These are phyloP conservation scores for Fistularia commersonii DNA, from an alignment of 2,797 vertebrate species.

Conservation along the genomic window DNA sequence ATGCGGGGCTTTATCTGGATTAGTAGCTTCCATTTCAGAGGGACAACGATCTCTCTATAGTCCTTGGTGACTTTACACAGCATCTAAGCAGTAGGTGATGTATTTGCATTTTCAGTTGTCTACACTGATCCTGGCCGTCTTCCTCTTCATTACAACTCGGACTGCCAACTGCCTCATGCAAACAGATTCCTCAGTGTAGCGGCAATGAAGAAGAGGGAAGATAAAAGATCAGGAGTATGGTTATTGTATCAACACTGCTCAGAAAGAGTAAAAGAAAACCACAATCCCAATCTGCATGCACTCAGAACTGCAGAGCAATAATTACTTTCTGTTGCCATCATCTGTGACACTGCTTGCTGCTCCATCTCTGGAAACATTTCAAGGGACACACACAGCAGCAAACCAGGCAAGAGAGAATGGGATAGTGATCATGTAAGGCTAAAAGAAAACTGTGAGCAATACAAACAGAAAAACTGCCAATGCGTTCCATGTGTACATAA, in stretches of 20 bases:
- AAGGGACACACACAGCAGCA: constrained; percentile 80
- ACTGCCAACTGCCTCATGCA: constrained; percentile 2
- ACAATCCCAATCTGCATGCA: constrained; percentile 87
- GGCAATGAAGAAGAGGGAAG: constrained; percentile 32
- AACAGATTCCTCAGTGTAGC: constrained; percentile 6
- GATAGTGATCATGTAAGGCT: constrained; percentile 43
- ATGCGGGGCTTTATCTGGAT: constrained; percentile 58
- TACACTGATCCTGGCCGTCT: constrained; percentile 24
- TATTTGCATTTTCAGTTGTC: constrained; percentile 1
- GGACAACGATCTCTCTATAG: constrained; percentile 32
- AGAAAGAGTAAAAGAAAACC: constrained; percentile 61
- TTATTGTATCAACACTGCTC: constrained; percentile 31
- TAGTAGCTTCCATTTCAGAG: constrained; percentile 54
- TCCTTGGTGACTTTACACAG: constrained; percentile 20
- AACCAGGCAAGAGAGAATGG: constrained; percentile 53
- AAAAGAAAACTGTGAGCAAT: constrained; percentile 4
- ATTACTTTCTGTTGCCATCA: constrained; percentile 92
- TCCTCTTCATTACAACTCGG: constrained; percentile 38
- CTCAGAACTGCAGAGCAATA: constrained; percentile 72
- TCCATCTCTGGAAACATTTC: constrained; percentile 80
- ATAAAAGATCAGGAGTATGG: constrained; percentile 24
- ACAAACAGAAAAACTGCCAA: constrained; percentile 3
- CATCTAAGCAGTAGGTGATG: constrained; percentile 24
- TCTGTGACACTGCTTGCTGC: constrained; percentile 79
- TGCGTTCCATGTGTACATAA: constrained; percentile 8